Evolutionary conservation across 2,888 invertebrate species (phyloP).

Genomic region (Thecophora atra): DNA sequence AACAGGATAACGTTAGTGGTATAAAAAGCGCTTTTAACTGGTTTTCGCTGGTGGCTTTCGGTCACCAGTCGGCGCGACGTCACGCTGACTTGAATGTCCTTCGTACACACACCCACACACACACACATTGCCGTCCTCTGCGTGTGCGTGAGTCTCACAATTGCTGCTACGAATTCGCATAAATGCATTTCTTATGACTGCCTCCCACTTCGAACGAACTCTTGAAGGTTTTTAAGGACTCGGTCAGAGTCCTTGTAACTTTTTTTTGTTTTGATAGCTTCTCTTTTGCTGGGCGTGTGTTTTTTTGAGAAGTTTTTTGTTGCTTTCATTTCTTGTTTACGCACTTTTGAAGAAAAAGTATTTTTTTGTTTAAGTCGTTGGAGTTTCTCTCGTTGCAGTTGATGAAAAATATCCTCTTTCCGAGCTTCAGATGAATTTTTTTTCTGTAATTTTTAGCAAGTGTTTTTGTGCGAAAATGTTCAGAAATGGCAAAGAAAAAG

Average conservation of each 20-base stretch:
- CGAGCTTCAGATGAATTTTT: neutral
- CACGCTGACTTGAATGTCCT: neutral
- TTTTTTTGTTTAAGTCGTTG: conserved; percentile 1
- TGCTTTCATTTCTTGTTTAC: neutral
- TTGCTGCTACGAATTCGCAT: neutral
- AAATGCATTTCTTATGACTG: conserved; percentile 28
- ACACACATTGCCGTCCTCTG: neutral
- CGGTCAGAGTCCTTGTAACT: conserved; percentile 3
- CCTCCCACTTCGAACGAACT: neutral
- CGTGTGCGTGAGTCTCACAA: neutral
- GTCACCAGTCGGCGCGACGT: conserved; percentile 7
- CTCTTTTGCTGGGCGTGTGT: neutral
- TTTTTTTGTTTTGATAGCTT: neutral
- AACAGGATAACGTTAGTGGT: neutral
- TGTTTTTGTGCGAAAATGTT: conserved; percentile 32
- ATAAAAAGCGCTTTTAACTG: conserved; percentile 41
- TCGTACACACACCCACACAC: neutral
- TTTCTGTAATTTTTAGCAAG: conserved; percentile 19
- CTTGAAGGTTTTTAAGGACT: neutral
- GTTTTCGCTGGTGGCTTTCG: conserved; percentile 37
- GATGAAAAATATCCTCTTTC: neutral
- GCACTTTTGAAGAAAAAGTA: conserved; percentile 3
- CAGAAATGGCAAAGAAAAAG: neutral
- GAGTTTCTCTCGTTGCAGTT: neutral
- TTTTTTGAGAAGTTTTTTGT: neutral